Evolutionary conservation across 2,113 vertebrate species (phyloP), one percentile per base, ranked within the genome.

Genomic region (Chaetops frenatus): DNA sequence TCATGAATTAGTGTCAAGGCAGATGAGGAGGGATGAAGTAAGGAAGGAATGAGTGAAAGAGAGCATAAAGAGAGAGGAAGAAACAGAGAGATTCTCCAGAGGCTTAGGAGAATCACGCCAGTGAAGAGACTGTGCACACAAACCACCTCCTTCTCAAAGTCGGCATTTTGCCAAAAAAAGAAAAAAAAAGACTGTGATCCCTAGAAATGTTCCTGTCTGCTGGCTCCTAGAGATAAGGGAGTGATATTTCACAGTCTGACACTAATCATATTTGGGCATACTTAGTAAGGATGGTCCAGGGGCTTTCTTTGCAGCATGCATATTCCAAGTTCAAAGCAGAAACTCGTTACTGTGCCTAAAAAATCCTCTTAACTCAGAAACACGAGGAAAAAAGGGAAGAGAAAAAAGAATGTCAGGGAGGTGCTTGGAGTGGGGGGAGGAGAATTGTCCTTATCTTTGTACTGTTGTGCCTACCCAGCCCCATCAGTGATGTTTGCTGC

Each of bases 291-390:
- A 97, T 51, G 82, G 95, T 96, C 96, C 96, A 97, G 96, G 96
- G 79, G 92, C 96, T 97, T 95, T 98, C 92, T 98, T 95, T 91
- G 87, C 94, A 88, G 85, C 88, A 85, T 88, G 95, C 91, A 95
- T 97, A 97, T 98, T 98, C 97, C 94, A 94, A 98, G 98, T 98
- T 99, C 98, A 99, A 99, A 99, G 98, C 60, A 33, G 97, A 88
- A 94, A 93, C 97, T 97, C 93, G 92, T 97, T 97, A 97, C 96
- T 95, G 95, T 96, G 94, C 90, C 92, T 97, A 95, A 96, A 98
- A 98, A 98, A 98, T 98, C 97, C 96, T 96, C 97, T 98, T 98
- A 98, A 98, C 97, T 98, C 92, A 74, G 95, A 98, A 97, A 95
- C 85, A 96, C 4, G 23, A 97, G 96, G 94, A 95, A 97, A 97